Conservation (phyloP, 2,797 vertebrate species). For the Sebastes wilsoni region DNA sequence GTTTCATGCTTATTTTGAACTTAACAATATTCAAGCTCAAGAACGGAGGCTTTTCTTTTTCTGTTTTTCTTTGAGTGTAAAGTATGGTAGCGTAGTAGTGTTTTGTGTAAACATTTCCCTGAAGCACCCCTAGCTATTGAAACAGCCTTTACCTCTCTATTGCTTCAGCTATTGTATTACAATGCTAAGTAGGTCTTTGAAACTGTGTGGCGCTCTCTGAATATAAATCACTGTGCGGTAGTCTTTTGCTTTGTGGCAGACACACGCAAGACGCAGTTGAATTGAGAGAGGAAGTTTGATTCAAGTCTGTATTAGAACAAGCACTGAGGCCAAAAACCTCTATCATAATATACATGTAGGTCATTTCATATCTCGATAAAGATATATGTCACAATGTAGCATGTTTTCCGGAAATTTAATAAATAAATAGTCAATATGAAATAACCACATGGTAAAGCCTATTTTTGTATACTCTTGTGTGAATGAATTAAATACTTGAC, state of each 20-base stretch:
- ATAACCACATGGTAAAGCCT: too few species aligned
- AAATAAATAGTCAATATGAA: too few species aligned
- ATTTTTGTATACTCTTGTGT: too few species aligned
- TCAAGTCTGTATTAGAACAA: background rate
- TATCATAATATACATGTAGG: too few species aligned
- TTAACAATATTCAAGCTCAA: background rate
- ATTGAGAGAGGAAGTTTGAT: conserved; percentile 23
- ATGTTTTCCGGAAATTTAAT: too few species aligned
- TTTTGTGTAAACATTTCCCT: conserved; percentile 21
- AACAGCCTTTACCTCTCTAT: conserved; percentile 20
- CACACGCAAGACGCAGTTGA: conserved; percentile 3
- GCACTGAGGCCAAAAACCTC: background rate
- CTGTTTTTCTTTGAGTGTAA: background rate
- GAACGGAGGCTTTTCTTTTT: background rate
- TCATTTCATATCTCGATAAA: too few species aligned
- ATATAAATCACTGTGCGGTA: conserved; percentile 69
- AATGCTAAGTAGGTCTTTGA: conserved; percentile 65
- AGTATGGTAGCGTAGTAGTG: background rate
- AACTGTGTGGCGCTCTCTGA: conserved; percentile 58
- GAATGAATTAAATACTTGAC: too few species aligned
- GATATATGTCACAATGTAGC: too few species aligned
- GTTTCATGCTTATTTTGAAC: background rate
- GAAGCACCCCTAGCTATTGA: conserved; percentile 1
- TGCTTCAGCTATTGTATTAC: conserved; percentile 48
- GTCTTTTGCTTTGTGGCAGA: conserved; percentile 30